These are phyloP conservation scores for Amblyopsis hoosieri DNA, from an alignment of 2,797 vertebrate genomes.

Conservation along the genomic window DNA sequence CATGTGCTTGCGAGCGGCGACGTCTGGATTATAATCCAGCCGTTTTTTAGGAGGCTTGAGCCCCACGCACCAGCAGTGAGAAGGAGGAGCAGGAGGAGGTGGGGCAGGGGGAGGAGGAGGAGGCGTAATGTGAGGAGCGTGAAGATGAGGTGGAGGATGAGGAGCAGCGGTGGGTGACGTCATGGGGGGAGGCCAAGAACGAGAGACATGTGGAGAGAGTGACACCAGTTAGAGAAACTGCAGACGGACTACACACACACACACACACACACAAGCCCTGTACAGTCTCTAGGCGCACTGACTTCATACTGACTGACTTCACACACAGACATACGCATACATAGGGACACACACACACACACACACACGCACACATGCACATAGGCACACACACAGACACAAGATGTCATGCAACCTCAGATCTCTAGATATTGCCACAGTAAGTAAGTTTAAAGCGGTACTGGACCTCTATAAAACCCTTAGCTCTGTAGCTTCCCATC, in stretches of 20 bases:
- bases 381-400: conserved; percentile 5
- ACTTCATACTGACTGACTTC: neutral
- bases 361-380: conserved; percentile 6
- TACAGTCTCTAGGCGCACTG: neutral
- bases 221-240: conserved; percentile 78
- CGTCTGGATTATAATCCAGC: conserved; percentile 99
- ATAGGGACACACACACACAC: neutral
- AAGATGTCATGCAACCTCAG: conserved; percentile 3
- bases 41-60: conserved; percentile 99
- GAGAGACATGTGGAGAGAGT: conserved; percentile 89
- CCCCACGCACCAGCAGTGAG: conserved; percentile 77
- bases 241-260: conserved; percentile 35
- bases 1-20: conserved; percentile 86
- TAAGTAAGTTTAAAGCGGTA: neutral
- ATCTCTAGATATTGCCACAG: neutral
- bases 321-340: neutral
- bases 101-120: conserved; percentile 58
- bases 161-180: conserved; percentile 86
- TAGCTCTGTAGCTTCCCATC: no score
- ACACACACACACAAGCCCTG: conserved; percentile 13
- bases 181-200: conserved; percentile 82
- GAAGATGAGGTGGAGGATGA: conserved; percentile 93
- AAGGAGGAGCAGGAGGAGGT: conserved; percentile 83
- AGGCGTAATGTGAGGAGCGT: conserved; percentile 80
- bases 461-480: no score